phyloP scores from a whole-genome alignment of 2,888 invertebrate genomes.

The Mayetiola destructor region DNA sequence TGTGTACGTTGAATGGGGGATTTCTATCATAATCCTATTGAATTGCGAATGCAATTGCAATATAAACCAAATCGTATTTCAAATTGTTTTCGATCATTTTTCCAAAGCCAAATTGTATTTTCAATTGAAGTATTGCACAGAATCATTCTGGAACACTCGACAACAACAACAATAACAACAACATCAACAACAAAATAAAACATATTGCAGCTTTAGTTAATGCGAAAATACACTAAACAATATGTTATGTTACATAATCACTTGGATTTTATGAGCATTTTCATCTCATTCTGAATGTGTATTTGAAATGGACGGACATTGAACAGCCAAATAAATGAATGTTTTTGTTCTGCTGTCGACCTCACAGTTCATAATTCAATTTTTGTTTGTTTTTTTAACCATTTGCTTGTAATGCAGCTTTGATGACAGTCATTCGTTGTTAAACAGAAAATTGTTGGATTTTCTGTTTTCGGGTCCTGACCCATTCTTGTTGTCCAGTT shows the following conservation, averaged over 20 bases:
- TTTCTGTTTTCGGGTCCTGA: no score
- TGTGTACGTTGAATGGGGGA: not conserved
- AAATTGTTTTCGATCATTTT: slow-evolving; percentile 7
- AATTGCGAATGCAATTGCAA: slow-evolving; percentile 7
- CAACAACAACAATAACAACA: not conserved
- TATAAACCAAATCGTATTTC: no score
- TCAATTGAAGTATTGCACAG: not conserved
- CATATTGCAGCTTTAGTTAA: no score
- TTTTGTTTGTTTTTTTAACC: not conserved
- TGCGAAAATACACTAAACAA: not conserved
- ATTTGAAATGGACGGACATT: no score
- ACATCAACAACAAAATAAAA: no score
- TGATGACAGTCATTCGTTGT: slow-evolving; percentile 10
- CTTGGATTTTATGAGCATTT: slow-evolving; percentile 7
- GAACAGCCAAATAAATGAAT: no score
- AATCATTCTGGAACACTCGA: not conserved
- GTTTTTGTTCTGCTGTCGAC: slow-evolving; percentile 6
- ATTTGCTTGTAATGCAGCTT: slow-evolving; percentile 8
- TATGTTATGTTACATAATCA: not conserved
- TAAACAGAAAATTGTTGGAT: not conserved
- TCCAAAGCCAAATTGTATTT: not conserved
- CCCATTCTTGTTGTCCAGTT: not conserved
- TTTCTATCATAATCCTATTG: slow-evolving; percentile 4
- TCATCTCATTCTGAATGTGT: no score
- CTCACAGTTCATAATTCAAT: slow-evolving; percentile 11